Evolutionary conservation across 2,113 vertebrate genomes (phyloP).

Genomic region (Aythya baeri): DNA sequence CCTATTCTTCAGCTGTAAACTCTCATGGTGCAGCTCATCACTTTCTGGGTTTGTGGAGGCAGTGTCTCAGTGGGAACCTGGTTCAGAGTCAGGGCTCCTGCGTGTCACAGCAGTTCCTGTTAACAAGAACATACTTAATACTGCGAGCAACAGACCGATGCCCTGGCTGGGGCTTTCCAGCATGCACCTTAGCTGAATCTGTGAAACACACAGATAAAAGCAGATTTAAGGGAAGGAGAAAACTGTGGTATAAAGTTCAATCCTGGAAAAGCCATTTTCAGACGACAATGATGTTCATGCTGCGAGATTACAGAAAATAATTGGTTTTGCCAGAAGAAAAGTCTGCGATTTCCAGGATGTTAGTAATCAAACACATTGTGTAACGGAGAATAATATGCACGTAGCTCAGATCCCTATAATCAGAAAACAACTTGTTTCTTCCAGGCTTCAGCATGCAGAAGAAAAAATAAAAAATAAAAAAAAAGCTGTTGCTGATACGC

Average conservation of each 20-base stretch:
- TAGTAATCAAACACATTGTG: constrained; percentile 9
- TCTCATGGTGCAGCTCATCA: not conserved
- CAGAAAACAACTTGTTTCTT: not conserved
- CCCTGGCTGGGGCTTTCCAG: not conserved
- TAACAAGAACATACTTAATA: not conserved
- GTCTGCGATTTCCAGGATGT: not conserved
- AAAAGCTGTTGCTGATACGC: not conserved
- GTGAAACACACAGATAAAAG: not conserved
- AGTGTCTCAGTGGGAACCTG: not conserved
- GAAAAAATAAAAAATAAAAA: not conserved
- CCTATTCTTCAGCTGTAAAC: not conserved
- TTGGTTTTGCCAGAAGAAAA: not conserved
- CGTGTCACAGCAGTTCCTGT: not conserved
- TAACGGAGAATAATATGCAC: not conserved
- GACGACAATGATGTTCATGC: not conserved
- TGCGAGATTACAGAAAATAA: constrained; percentile 30
- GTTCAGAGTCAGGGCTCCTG: not conserved
- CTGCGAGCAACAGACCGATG: not conserved
- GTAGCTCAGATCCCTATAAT: constrained; percentile 8
- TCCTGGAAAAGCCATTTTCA: not conserved
- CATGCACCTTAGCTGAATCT: not conserved
- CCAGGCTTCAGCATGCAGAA: not conserved
- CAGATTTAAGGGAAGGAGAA: not conserved
- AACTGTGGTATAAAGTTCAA: not conserved
- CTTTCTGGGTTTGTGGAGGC: not conserved